Percentiles rank a stretch among this genome's conserved stretches.
These are phyloP conservation scores for Sapayoa aenigma DNA, from an alignment of 2,113 vertebrate genomes.

Conservation along the genomic window DNA sequence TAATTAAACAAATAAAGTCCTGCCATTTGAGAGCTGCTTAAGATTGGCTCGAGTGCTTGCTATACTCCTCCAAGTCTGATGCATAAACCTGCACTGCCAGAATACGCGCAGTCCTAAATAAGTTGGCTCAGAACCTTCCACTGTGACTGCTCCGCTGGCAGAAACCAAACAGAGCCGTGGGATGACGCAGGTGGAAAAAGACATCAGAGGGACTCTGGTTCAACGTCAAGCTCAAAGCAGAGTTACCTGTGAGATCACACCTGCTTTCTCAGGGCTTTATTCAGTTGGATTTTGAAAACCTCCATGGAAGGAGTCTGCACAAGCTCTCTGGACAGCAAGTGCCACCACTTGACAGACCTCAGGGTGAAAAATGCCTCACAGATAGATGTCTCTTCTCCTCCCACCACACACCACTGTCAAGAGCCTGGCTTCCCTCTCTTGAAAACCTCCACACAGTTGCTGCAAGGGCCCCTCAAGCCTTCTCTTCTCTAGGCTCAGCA, in stretches of 20 bases:
- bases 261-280: neutral
- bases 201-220: neutral
- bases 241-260: neutral
- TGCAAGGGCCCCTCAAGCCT: neutral
- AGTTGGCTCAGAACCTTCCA: neutral
- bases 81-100: neutral
- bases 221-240: neutral
- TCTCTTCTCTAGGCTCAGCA: neutral
- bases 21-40: neutral
- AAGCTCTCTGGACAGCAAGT: neutral
- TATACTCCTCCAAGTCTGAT: neutral
- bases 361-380: rapidly evolving
- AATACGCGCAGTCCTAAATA: neutral
- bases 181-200: neutral
- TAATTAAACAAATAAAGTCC: neutral
- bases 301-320: neutral
- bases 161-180: neutral
- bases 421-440: neutral
- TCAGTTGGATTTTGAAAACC: neutral
- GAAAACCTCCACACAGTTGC: neutral
- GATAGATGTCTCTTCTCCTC: neutral
- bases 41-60: neutral
- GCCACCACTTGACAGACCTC: neutral
- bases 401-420: neutral
- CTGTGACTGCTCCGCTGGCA: rapidly evolving